Base-by-base conservation (phyloP, 2,888 invertebrate species). In the Pseudococcus jackbeardsleyi region DNA sequence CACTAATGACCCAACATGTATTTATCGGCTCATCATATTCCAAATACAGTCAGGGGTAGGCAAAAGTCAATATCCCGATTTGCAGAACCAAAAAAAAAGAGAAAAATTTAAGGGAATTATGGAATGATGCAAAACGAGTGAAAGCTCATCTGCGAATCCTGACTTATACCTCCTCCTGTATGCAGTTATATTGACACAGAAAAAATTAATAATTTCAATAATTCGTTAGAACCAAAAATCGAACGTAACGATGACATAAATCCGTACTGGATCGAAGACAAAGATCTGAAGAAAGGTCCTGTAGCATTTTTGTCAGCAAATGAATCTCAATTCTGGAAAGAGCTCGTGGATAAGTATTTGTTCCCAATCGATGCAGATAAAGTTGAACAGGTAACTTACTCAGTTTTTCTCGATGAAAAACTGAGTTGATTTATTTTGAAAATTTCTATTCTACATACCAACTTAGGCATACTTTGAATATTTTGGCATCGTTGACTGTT, bases 251-350 rank as follows among this genome's bases (percentile, higher is more conserved):
- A 97, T 90, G 93, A 97, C 9, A 95, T 96, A 85, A 97, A 98
- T 91, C 98, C 98, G 0, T 97, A 95, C 91, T 99, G 98, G 98
- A 95, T 98, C 90, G 97, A 96, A 91, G 98, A 98, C 91, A 94
- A 95, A 0, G 96, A 96, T 88, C 92, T 99, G 89, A 95, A 96
- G 90, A 96, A 97, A 91, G 98, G 98, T 84, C 97, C 97, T 92
- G 95, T 98, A 22, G 97, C 97, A 91, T 96, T 95, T 91, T 92
- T 99, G 89, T 94, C 94, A 19, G 95, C 96, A 90, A 93, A 95
- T 89, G 99, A 99, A 93, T 93, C 95, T 89, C 93, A 93, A 88
- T 99, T 99, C 92, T 99, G 99, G 99, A 96, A 95, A 91, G 98
- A 98, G 90, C 93, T 99, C 88, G 95, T 99, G 90, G 96, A 96